These are phyloP conservation scores for Triplophysa tibetana DNA, from an alignment of 2,113 vertebrate species.

Conservation along the genomic window DNA sequence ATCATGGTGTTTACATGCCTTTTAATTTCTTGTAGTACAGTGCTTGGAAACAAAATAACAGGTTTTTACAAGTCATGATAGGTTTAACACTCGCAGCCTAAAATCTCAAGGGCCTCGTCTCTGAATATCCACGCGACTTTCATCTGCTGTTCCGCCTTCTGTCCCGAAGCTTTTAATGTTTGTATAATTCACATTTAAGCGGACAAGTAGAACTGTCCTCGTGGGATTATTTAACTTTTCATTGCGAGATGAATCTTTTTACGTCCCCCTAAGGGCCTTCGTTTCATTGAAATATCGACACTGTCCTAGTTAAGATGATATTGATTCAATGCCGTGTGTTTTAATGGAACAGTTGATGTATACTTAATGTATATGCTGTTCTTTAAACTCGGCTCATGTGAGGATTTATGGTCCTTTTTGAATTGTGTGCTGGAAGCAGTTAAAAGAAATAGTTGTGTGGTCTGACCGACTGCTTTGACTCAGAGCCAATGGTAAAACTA, in stretches of 20 bases:
- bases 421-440: conserved; percentile 4
- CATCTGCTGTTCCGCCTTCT: neutral
- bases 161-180: conserved; percentile 5
- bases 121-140: conserved; percentile 20
- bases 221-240: conserved; percentile 29
- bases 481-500: neutral
- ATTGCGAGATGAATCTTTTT: conserved; percentile 14
- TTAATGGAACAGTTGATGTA: conserved; percentile 13
- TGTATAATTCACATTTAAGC: conserved; percentile 24
- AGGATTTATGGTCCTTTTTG: conserved; percentile 16
- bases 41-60: neutral
- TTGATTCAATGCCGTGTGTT: conserved; percentile 28
- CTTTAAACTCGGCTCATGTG: neutral
- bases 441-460: neutral
- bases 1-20: neutral
- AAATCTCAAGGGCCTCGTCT: neutral
- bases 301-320: conserved; percentile 30
- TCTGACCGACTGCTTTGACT: conserved; percentile 2
- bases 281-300: conserved; percentile 14
- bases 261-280: neutral
- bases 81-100: neutral
- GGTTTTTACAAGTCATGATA: neutral
- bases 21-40: neutral
- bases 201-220: conserved; percentile 6
- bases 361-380: conserved; percentile 2